phyloP scores from a whole-genome alignment of 2,888 invertebrate species.

The Alloplasta piceator region DNA sequence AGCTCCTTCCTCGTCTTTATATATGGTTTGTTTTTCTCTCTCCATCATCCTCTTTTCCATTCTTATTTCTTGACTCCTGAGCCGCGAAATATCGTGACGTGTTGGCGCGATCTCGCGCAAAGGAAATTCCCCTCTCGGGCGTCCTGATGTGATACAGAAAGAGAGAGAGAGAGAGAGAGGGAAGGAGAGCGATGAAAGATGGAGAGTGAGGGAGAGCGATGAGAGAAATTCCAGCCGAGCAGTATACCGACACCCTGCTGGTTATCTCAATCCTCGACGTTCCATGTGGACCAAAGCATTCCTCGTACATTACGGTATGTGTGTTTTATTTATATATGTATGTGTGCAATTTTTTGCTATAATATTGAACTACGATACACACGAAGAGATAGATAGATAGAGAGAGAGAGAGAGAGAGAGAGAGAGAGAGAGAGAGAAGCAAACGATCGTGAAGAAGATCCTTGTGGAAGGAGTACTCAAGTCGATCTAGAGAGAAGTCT shows the following conservation, averaged over 20 bases:
- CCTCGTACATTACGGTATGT: constrained; percentile 45
- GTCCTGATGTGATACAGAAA: constrained; percentile 18
- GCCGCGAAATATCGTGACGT: constrained; percentile 64
- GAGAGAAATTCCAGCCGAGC: not conserved
- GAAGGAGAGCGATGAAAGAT: constrained; percentile 1
- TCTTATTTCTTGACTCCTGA: constrained; percentile 46
- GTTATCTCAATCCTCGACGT: constrained; percentile 62
- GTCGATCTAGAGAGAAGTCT: constrained; percentile 17
- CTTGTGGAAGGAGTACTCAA: constrained; percentile 22
- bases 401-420: too few relatives aligned
- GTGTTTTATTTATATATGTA: constrained; percentile 16
- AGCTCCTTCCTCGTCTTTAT: constrained; percentile 32
- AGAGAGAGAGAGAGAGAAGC: constrained; percentile 55
- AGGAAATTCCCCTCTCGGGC: constrained; percentile 51
- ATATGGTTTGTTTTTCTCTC: not conserved
- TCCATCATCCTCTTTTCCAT: constrained; percentile 27
- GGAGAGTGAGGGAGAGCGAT: constrained; percentile 6
- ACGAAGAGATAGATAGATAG: constrained; percentile 17
- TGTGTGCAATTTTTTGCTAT: not conserved
- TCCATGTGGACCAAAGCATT: constrained; percentile 51
- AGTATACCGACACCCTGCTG: constrained; percentile 61
- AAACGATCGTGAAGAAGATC: constrained; percentile 53
- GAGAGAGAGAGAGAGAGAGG: constrained; percentile 3
- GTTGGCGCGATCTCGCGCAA: constrained; percentile 57
- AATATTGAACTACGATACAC: constrained; percentile 44